These are phyloP conservation scores for Hoplias malabaricus DNA, from an alignment of 2,113 vertebrate genomes.

Conservation along the genomic window DNA sequence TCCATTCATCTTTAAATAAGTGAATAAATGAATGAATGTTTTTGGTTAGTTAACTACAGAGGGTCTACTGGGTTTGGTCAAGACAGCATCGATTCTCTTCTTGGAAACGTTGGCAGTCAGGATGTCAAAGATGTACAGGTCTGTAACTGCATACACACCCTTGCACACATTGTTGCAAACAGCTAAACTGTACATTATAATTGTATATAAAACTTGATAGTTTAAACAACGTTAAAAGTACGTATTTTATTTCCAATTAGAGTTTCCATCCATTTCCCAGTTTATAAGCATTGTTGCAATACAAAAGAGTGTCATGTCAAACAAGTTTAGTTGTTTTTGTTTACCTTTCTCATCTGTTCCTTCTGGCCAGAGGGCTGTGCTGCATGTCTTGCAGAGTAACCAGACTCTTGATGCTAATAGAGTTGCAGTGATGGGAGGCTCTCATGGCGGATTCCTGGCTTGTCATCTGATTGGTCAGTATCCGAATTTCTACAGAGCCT, in stretches of 20 bases:
- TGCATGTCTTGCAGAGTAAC: constrained; percentile 60
- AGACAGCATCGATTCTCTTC: constrained; percentile 78
- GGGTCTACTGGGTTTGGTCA: constrained; percentile 85
- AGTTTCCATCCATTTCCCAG: too few relatives aligned
- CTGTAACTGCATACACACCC: neutral
- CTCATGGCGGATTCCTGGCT: constrained; percentile 82
- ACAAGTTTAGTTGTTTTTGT: neutral
- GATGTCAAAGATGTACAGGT: constrained; percentile 86
- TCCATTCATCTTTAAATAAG: neutral
- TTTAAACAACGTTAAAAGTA: neutral
- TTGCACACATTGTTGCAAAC: too few relatives aligned
- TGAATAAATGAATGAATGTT: neutral
- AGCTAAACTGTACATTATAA: too few relatives aligned
- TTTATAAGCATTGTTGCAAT: too few relatives aligned
- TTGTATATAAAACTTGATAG: too few relatives aligned
- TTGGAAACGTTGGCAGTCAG: constrained; percentile 77
- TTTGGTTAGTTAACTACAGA: constrained; percentile 79
- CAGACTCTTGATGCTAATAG: constrained; percentile 65
- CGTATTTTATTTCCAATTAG: neutral
- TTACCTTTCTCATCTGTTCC: neutral
- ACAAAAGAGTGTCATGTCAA: too few relatives aligned
- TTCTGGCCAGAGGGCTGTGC: constrained; percentile 67
- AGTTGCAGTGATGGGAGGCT: constrained; percentile 79
- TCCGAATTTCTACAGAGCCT: constrained; percentile 76
- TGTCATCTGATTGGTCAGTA: constrained; percentile 79